Evolutionary conservation across 2,113 vertebrate genomes (phyloP), one percentile per base, ranked within the genome.

Genomic region (Typhlomys cinereus): DNA sequence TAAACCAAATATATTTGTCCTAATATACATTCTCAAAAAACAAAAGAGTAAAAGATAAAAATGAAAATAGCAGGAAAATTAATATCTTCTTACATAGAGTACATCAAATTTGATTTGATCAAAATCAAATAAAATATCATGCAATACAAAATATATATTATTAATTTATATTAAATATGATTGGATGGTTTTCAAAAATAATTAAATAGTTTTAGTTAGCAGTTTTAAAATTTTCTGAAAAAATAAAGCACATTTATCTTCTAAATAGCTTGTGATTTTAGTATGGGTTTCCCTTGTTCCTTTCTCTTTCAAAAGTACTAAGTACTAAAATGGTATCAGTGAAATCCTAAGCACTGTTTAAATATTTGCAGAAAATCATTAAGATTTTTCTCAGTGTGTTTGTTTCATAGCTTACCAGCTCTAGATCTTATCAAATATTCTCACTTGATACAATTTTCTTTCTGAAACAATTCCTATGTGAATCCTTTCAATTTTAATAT

Each of bases 241-340:
- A 69, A 75, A 89, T 44, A 39, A n/a, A n/a, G 6, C 2, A 0
- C 85, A 61, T 48, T 64, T 76, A 48, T 83, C 46, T 11, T 90
- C 34, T 73, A 71, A 67, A 4, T 29, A 59, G 48, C 50, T 61
- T 66, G 36, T 67, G 39, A 29, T 20, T 82, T 82, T 67, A 23
- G 12, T 48, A 71, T 41, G 54, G 27, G 39, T 76, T 95, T 76
- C 13, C 74, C 13, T 54, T 83, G 2, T 71, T 83, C 36, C 4
- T n/a, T 82, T 39, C 31, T 70, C 25, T 86, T 83, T 84, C 21
- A 52, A 87, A 83, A 41, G 13, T 79, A 93, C 66, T 73, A 83
- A 41, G 13, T 79, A 93, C 66, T 73, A 12, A 79, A 93, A 78
- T 90, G 3, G 2, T 71, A 34, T 62, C 39, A 90, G 4, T 78